Evolutionary conservation across 2,113 vertebrate genomes (phyloP), one percentile per base, ranked within the genome.

Genomic region (Toxotes jaculatrix): DNA sequence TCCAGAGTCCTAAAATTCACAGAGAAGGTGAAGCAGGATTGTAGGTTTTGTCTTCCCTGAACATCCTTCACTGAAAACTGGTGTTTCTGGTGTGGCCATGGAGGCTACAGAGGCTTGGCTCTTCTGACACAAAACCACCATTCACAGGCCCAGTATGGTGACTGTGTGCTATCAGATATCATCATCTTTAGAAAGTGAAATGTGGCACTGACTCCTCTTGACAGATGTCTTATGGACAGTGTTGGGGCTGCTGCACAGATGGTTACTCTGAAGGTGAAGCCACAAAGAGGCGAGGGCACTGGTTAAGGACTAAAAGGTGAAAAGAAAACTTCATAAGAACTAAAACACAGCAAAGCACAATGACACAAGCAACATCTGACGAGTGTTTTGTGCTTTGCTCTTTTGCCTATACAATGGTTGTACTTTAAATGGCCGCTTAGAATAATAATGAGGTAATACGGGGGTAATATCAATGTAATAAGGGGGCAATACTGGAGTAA

Each of bases 161-260:
- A 70, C 84, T 51, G 27, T 66, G 80, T 68, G 80, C 83, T 92
- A 92, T 93, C 91, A 80, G 67, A 80, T 93, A 69, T 89, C 89
- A 71, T 80, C 78, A 79, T 79, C 90, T 82, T 80, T 88, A 82
- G 73, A 92, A 87, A 80, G 77, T 60, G 90, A 88, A 91, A 82
- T n/a, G 1, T 27, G 38, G 73, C 55, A 59, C 79, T 80, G 47
- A 79, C 81, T 87, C 80, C 70, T 79, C 74, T 64, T 60, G 80
- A 79, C 92, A 94, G 91, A 79, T 94, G 93, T 85, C 87, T 85
- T 45, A 84, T 89, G 90, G 87, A 77, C n/a, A 27, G 64, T n/a
- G 67, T 74, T 61, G 79, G 57, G 57, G 63, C 45, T 63, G 68
- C 53, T 78, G 43, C 75, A 87, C 91, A 93, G 91, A 90, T 91